Base-by-base conservation (phyloP, 2,888 invertebrate species). In the Synergus itoensis region DNA sequence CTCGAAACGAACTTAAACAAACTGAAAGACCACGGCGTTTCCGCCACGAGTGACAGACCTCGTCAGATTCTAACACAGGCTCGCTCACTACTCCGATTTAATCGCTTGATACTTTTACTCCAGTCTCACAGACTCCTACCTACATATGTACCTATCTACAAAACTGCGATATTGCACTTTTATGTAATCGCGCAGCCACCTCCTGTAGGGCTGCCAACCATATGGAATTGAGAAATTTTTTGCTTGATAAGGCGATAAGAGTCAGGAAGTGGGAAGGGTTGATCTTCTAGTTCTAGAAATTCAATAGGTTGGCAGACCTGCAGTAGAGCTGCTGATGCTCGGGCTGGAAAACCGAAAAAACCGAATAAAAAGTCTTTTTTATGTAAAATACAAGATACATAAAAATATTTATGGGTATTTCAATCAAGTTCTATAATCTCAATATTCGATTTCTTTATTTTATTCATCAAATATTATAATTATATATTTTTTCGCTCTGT, bases 181-280 rank as follows among this genome's bases (percentile, higher is more conserved):
- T 73, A 73, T 73, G 48, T 73, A 73, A 53, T 73, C 69, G 48
- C 69, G 69, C 48, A 73, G 60, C 60, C 60, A 60, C 60, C 64
- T 64, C 64, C 64, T 48, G 69, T 48, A 73, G 73, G 73, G 73
- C 36, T 73, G 73, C 73, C 73, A 73, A 73, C 73, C 36, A 16
- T 16, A 53, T 73, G 73, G 53, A 73, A 73, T 53, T 73, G 48
- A 45, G 12, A 14, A 48, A 45, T 69, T 53, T 73, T 73, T 16
- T 40, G 9, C 41, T 16, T 16, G 62, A 62, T 28, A 60, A 60
- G 60, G 12, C 12, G 60, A 60, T 60, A 21, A 60, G 60, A 53
- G n/a, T 53, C 8, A n/a, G n/a, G 53, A 7, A 53, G 53, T 53
- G 8, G 16, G 53, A 53, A 53, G 8, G 53, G n/a, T 53, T 18